Evolutionary conservation across 2,888 invertebrate genomes (phyloP).

Genomic region (Mimumesa dahlbomi): DNA sequence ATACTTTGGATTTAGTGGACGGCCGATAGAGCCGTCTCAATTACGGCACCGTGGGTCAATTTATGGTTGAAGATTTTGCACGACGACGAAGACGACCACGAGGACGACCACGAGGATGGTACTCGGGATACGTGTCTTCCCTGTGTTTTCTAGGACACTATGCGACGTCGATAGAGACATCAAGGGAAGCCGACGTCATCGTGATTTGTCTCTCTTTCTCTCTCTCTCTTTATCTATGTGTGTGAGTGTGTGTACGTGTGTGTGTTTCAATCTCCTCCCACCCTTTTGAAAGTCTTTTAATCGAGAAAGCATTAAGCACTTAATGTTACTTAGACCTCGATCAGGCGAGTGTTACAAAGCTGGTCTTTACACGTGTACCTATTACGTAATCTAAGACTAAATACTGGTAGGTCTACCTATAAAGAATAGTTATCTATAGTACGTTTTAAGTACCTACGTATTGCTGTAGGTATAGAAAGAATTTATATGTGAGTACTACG

Average conservation of each 20-base stretch:
- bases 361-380: constrained; percentile 5
- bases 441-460: constrained; percentile 9
- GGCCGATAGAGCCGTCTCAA: constrained; percentile 65
- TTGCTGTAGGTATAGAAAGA: background rate
- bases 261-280: no score
- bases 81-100: constrained; percentile 6
- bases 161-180: constrained; percentile 39
- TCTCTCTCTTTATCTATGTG: no score
- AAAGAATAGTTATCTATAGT: constrained; percentile 5
- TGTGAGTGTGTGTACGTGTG: no score
- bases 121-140: background rate
- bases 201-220: background rate
- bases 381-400: constrained; percentile 19
- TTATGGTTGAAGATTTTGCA: constrained; percentile 55
- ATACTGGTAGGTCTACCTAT: constrained; percentile 2
- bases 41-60: constrained; percentile 52
- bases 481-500: constrained; percentile 24
- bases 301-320: constrained; percentile 37
- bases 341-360: background rate
- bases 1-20: constrained; percentile 52
- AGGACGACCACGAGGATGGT: background rate
- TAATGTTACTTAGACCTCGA: constrained; percentile 14
- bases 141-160: constrained; percentile 38
- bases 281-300: constrained; percentile 34
- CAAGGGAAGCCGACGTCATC: constrained; percentile 7